A percentile compares a stretch with the other conserved stretches of the same genome.
Conservation (phyloP, 2,797 vertebrate species). For the Galaxias olidus region DNA sequence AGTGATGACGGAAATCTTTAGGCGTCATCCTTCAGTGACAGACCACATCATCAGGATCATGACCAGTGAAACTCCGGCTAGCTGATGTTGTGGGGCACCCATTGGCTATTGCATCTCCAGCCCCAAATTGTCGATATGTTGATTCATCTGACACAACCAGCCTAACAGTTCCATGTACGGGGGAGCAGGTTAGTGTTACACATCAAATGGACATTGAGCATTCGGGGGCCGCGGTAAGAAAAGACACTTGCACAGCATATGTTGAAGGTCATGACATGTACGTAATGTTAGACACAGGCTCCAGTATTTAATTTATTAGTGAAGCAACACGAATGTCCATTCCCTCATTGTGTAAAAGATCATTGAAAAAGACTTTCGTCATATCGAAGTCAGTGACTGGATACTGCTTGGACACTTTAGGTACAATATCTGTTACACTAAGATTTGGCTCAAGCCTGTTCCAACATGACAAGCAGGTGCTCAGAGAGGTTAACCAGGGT, state of each 20-base stretch:
- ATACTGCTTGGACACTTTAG: constrained; percentile 13
- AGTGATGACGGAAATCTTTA: not conserved
- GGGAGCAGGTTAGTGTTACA: not conserved
- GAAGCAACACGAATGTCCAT: not conserved
- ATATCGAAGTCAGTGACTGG: constrained; percentile 15
- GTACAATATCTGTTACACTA: constrained; percentile 5
- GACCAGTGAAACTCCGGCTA: not conserved
- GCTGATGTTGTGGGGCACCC: not conserved
- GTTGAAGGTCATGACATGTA: constrained; percentile 18
- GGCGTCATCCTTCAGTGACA: not conserved
- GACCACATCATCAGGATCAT: not conserved
- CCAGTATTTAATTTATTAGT: constrained; percentile 11
- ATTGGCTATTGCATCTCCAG: not conserved
- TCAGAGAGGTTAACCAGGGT: no score
- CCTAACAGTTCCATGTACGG: no score
- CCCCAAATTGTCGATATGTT: not conserved
- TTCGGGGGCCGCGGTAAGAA: not conserved
- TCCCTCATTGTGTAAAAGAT: not conserved
- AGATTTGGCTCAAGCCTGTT: not conserved
- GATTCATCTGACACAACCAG: not conserved
- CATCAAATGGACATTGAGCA: not conserved
- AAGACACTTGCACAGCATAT: not conserved
- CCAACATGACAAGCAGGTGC: constrained; percentile 1
- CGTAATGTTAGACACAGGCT: constrained; percentile 14
- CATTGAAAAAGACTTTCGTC: not conserved